Base-by-base conservation (phyloP, 2,113 vertebrate species). In the Scomber colias region DNA sequence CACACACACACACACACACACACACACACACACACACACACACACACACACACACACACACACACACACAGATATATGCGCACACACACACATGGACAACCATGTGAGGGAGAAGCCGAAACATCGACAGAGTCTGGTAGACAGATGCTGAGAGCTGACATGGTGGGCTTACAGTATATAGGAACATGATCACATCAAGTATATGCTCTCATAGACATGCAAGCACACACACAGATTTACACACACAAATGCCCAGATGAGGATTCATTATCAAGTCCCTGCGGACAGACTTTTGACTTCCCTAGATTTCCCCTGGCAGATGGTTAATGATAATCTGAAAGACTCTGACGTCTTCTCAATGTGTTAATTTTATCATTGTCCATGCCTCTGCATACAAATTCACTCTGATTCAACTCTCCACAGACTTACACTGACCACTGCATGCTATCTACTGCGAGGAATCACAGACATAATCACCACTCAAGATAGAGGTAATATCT, bases 121-220 rank as follows among this genome's bases (percentile, higher is more conserved):
- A 67, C 71, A 64, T 79, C 53, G 65, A 48, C 84, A 51, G 19
- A 53, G 67, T 71, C 70, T 45, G 50, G 19, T 55, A 77, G 76
- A 73, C 87, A 92, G 89, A 86, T 87, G 84, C 44, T 69, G 75
- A 56, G 61, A 10, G 76, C 82, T 71, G 78, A 63, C 57, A 62
- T 19, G 61, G 13, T 83, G 66, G 80, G 65, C 71, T 75, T 73
- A 90, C 69, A 68, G 88, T 82, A 82, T 14, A 40, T 35, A 40
- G 44, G 35, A 67, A 73, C 77, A 79, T 70, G 31, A 77, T 69
- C 67, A 72, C 50, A 67, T 48, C 16, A 12, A 56, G 19, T 17
- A 11, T 44, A 19, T 40, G 15, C 73, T 70, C 65, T 24, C 54
- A 40, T 5, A 50, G 30, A 83, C 71, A 81, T 27, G 56, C 66